A percentile compares a stretch with the other conserved stretches of the same genome.
These are phyloP conservation scores for Hystrix brachyura DNA, from an alignment of 2,113 vertebrate species.

Conservation along the genomic window DNA sequence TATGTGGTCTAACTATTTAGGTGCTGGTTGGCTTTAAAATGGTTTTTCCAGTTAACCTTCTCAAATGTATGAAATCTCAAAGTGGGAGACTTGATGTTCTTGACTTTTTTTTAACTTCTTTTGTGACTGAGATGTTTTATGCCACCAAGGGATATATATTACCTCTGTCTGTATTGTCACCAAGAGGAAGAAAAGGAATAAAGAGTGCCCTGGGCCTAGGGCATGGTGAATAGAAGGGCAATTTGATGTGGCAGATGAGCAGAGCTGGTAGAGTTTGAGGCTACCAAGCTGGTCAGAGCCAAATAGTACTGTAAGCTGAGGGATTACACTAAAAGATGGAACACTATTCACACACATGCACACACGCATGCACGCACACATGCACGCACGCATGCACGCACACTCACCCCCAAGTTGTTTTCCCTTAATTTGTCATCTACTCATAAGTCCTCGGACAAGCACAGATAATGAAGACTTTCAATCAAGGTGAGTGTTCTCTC, in stretches of 20 bases:
- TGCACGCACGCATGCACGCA: not conserved
- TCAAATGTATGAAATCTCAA: slow-evolving; percentile 23
- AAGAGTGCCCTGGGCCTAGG: slow-evolving; percentile 15
- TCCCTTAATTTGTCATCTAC: slow-evolving; percentile 91
- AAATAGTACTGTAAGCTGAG: not conserved
- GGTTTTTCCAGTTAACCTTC: slow-evolving; percentile 61
- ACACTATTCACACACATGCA: not conserved
- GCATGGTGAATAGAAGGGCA: not conserved
- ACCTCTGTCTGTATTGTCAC: slow-evolving; percentile 4
- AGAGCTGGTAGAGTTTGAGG: slow-evolving; percentile 57
- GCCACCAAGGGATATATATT: slow-evolving; percentile 44
- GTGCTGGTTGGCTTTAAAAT: slow-evolving; percentile 45
- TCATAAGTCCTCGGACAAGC: slow-evolving; percentile 97
- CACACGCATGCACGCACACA: not conserved
- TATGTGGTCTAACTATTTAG: slow-evolving; percentile 59
- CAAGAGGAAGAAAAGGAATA: slow-evolving; percentile 40
- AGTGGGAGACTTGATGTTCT: slow-evolving; percentile 49
- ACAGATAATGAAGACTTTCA: slow-evolving; percentile 93
- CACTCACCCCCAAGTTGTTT: not conserved
- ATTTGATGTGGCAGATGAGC: slow-evolving; percentile 11
- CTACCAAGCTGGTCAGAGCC: not conserved
- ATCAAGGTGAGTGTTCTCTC: slow-evolving; percentile 86
- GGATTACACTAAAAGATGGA: slow-evolving; percentile 47
- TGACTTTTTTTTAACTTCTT: slow-evolving; percentile 6
- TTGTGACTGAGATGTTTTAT: slow-evolving; percentile 65